Conservation (phyloP, 2,888 invertebrate genomes). For the Idaea aversata region DNA sequence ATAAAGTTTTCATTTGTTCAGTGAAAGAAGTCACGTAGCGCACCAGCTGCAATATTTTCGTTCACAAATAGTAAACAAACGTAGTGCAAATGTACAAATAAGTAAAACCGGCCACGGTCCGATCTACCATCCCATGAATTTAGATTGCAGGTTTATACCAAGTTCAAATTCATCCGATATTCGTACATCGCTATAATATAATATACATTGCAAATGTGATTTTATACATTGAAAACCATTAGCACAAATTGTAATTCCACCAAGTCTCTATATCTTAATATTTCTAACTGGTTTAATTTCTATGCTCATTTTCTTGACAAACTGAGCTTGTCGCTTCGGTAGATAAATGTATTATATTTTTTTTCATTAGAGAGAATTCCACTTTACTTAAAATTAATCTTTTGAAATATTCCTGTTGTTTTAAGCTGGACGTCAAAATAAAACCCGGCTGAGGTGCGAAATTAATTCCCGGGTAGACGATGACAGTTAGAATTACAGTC, state of each 20-base stretch:
- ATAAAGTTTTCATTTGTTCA: slow-evolving; percentile 30
- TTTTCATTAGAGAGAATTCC: slow-evolving; percentile 7
- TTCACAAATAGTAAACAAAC: slow-evolving; percentile 40
- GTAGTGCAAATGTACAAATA: slow-evolving; percentile 48
- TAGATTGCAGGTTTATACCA: slow-evolving; percentile 73
- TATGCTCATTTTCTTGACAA: no score
- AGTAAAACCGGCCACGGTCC: slow-evolving; percentile 46
- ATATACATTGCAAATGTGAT: slow-evolving; percentile 20
- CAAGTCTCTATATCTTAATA: no score
- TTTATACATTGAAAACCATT: not conserved
- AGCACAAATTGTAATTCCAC: no score
- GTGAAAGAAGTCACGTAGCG: slow-evolving; percentile 36
- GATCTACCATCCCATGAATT: slow-evolving; percentile 63
- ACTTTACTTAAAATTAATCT: slow-evolving; percentile 17
- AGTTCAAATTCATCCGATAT: slow-evolving; percentile 64
- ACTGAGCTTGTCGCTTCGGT: no score
- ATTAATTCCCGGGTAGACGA: slow-evolving; percentile 25
- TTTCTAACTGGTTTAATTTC: no score
- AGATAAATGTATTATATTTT: no score
- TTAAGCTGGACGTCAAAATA: slow-evolving; percentile 22
- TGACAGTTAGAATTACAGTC: slow-evolving; percentile 27
- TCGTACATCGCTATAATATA: slow-evolving; percentile 37
- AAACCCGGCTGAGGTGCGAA: slow-evolving; percentile 23
- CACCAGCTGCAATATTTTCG: slow-evolving; percentile 38
- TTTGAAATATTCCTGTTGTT: slow-evolving; percentile 10